Evolutionary conservation across 2,113 vertebrate species (phyloP).

Genomic region (Dicentrarchus labrax): DNA sequence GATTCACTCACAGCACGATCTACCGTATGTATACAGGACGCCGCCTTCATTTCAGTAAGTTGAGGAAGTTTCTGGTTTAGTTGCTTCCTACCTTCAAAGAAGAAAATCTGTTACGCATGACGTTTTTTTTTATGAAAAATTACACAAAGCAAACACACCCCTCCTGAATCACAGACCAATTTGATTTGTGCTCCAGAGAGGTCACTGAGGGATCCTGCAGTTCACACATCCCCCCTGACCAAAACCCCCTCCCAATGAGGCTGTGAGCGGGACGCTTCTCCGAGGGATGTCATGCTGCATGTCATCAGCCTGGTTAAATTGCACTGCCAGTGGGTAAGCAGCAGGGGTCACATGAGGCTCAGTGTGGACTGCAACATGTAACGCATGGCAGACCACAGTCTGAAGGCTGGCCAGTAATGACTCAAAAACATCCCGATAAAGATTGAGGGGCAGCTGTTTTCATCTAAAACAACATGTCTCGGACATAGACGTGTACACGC

Average conservation of each 20-base stretch:
- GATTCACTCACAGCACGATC: conserved; percentile 64
- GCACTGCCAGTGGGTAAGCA: conserved; percentile 85
- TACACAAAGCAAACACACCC: conserved; percentile 38
- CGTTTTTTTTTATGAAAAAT: conserved; percentile 47
- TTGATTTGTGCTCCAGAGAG: conserved; percentile 67
- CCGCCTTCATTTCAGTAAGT: conserved; percentile 57
- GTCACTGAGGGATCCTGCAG: conserved; percentile 57
- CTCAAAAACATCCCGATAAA: conserved; percentile 81
- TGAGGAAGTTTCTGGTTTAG: conserved; percentile 54
- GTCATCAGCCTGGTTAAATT: conserved; percentile 85
- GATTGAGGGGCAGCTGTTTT: conserved; percentile 75
- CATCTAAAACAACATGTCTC: conserved; percentile 57
- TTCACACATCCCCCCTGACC: conserved; percentile 44
- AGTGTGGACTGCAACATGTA: conserved; percentile 78
- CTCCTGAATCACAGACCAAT: conserved; percentile 51
- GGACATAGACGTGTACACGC: conserved; percentile 17
- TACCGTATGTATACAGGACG: conserved; percentile 51
- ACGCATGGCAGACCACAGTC: conserved; percentile 81
- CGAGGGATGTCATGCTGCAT: conserved; percentile 77
- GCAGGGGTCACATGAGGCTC: conserved; percentile 88
- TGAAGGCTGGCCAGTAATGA: conserved; percentile 81
- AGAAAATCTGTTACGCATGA: conserved; percentile 43
- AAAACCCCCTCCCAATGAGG: conserved; percentile 27
- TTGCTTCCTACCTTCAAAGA: conserved; percentile 26
- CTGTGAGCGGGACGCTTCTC: conserved; percentile 61